phyloP scores from a whole-genome alignment of 2,113 vertebrate species.

The Garra rufa region DNA sequence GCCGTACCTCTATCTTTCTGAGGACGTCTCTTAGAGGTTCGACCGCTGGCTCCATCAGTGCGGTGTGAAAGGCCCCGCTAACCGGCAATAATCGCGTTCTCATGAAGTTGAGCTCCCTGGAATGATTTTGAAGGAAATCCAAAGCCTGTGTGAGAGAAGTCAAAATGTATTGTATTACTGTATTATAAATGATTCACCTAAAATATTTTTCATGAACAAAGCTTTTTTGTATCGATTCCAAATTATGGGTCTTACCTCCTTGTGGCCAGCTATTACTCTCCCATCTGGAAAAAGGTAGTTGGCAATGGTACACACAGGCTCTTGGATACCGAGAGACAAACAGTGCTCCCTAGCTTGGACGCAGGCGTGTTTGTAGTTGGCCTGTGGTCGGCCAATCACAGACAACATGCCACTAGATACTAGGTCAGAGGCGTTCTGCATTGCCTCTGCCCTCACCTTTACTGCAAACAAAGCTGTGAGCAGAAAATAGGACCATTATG shows the following conservation, averaged over 20 bases:
- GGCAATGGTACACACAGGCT: conserved; percentile 87
- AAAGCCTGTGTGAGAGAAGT: conserved; percentile 79
- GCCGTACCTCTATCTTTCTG: conserved; percentile 76
- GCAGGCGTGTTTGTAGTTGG: conserved; percentile 84
- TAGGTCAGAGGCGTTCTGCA: conserved; percentile 88
- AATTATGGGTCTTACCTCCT: conserved; percentile 75
- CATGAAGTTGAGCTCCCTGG: conserved; percentile 76
- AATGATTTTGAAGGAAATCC: conserved; percentile 87
- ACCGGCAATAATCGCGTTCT: conserved; percentile 83
- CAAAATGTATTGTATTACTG: neutral
- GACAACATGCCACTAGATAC: conserved; percentile 91
- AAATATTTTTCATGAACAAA: neutral
- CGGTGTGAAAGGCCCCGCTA: conserved; percentile 92
- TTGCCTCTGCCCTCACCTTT: conserved; percentile 91
- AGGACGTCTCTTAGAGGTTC: conserved; percentile 81
- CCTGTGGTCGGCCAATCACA: conserved; percentile 77
- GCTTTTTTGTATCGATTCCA: neutral
- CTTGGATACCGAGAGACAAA: conserved; percentile 76
- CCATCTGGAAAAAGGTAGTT: conserved; percentile 93
- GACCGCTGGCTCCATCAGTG: conserved; percentile 84
- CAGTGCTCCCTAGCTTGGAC: conserved; percentile 88
- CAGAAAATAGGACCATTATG: neutral
- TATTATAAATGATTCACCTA: neutral
- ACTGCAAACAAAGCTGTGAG: conserved; percentile 85
- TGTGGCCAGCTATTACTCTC: conserved; percentile 91